phyloP scores from a whole-genome alignment of 2,797 vertebrate species.

The Leucoraja ocellata region DNA sequence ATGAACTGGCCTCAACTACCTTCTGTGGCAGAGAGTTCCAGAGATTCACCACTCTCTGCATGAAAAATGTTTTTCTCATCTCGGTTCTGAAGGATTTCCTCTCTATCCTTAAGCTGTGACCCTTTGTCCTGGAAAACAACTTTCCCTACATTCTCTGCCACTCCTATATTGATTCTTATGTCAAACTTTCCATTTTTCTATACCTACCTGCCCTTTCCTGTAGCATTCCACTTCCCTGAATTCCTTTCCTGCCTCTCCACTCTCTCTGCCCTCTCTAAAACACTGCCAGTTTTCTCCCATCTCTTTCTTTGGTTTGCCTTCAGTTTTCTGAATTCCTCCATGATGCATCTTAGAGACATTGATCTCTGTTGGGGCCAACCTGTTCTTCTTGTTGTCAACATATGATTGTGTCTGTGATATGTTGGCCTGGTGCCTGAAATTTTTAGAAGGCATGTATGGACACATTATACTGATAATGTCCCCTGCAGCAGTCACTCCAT shows the following conservation, averaged over 20 bases:
- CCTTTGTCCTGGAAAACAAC: too few relatives aligned
- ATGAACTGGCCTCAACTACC: too few relatives aligned
- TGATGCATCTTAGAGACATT: conserved; percentile 15
- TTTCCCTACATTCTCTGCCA: background rate
- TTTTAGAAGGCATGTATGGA: background rate
- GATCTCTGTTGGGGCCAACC: background rate
- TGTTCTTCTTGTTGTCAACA: background rate
- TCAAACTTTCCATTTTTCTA: background rate
- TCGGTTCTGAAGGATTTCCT: too few relatives aligned
- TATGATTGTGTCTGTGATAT: background rate
- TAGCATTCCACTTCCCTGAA: background rate
- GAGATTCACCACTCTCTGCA: too few relatives aligned
- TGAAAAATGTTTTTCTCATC: too few relatives aligned
- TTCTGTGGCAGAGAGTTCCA: too few relatives aligned
- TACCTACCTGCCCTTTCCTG: background rate
- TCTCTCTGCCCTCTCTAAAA: background rate
- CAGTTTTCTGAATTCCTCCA: background rate
- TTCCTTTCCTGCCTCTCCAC: background rate
- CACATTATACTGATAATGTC: background rate
- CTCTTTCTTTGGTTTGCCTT: background rate
- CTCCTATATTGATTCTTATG: background rate
- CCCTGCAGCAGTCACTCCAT: background rate
- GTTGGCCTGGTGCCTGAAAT: background rate
- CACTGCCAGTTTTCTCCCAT: background rate
- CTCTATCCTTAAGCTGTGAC: too few relatives aligned